These are phyloP conservation scores for Chiloscyllium plagiosum DNA, from an alignment of 2,113 vertebrate species.

Conservation along the genomic window DNA sequence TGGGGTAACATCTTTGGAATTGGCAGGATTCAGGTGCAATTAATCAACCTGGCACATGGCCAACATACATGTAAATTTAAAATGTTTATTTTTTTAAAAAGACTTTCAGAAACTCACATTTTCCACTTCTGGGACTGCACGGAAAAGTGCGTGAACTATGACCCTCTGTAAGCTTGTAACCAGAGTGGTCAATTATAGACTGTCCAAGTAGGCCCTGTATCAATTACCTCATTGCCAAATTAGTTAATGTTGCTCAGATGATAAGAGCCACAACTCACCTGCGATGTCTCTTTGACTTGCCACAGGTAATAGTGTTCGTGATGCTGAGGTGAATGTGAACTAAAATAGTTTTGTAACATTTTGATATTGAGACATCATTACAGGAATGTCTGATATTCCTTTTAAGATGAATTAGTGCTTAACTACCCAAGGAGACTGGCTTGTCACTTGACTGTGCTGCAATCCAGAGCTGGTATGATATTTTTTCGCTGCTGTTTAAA, in stretches of 20 bases:
- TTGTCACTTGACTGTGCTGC: no score
- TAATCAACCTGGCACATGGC: background rate
- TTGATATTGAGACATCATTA: background rate
- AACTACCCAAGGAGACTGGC: no score
- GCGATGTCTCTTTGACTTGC: background rate
- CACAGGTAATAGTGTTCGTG: background rate
- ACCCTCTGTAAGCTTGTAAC: background rate
- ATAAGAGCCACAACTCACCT: background rate
- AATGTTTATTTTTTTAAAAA: background rate
- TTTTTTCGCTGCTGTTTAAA: no score
- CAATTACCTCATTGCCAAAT: background rate
- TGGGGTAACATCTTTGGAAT: background rate
- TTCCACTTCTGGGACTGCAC: background rate
- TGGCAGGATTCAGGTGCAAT: background rate
- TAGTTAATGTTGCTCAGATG: background rate
- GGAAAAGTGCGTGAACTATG: background rate
- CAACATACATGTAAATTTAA: background rate
- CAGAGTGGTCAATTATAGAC: background rate
- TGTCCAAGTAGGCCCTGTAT: background rate
- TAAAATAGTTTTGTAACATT: background rate
- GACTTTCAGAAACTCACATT: background rate
- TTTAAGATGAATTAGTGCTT: background rate
- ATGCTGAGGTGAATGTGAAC: background rate
- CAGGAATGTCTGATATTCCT: background rate
- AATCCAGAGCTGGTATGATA: no score